phyloP scores from a whole-genome alignment of 2,113 vertebrate species.

The Pelecanoides urinatrix region DNA sequence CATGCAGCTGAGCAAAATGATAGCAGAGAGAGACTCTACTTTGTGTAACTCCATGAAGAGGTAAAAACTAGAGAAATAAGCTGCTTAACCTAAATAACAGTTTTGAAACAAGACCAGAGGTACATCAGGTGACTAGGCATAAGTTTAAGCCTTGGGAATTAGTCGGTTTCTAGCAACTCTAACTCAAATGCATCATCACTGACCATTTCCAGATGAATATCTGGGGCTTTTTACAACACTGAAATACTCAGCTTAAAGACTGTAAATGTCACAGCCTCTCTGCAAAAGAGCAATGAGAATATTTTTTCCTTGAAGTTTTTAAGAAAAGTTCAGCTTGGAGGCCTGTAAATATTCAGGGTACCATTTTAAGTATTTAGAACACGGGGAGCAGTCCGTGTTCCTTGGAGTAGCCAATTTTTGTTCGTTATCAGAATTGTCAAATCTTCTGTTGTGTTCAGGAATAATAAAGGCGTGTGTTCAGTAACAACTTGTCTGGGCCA shows the following conservation, averaged over 20 bases:
- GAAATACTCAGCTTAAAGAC: background rate
- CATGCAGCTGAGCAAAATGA: background rate
- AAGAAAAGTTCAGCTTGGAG: background rate
- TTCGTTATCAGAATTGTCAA: background rate
- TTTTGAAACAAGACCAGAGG: background rate
- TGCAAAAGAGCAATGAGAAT: background rate
- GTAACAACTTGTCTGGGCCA: background rate
- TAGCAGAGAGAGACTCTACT: background rate
- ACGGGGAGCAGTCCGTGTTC: fast-evolving
- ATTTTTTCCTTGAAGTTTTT: background rate
- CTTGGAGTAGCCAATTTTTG: background rate
- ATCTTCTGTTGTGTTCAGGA: background rate
- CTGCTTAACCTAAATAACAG: background rate
- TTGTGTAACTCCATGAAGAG: background rate
- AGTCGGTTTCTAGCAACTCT: background rate
- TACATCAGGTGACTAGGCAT: fast-evolving
- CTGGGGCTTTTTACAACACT: background rate
- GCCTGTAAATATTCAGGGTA: background rate
- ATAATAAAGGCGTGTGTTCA: background rate
- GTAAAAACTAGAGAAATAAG: background rate
- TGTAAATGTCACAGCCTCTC: background rate
- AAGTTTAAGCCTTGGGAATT: background rate
- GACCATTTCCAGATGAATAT: background rate
- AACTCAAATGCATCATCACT: background rate
- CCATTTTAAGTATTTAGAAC: background rate